Evolutionary conservation across 23 tunicate species (phyloP), one percentile per base, ranked within the genome.

Genomic region (Pegea sp.): DNA sequence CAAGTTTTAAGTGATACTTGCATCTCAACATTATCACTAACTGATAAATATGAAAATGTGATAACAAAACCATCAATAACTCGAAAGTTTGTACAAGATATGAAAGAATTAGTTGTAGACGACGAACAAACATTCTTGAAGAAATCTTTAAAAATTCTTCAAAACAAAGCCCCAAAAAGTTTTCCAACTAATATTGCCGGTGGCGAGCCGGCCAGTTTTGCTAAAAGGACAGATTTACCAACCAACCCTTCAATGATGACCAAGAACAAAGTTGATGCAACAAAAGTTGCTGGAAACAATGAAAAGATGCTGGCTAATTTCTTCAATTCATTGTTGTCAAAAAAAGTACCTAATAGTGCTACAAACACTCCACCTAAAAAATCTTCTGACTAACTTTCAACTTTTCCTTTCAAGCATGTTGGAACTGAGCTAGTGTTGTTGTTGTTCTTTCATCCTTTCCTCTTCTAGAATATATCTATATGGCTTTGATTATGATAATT

Each of bases 221-320:
- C n/a, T n/a, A n/a, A n/a, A n/a, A n/a, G n/a, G n/a, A n/a, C n/a
- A n/a, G n/a, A n/a, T n/a, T n/a, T n/a, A n/a, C n/a, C n/a, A n/a
- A n/a, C n/a, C n/a, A n/a, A n/a, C n/a, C n/a, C n/a, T n/a, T n/a
- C n/a, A n/a, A n/a, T n/a, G n/a, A n/a, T n/a, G n/a, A n/a, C n/a
- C n/a, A n/a, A n/a, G n/a, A n/a, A n/a, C 0, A 66, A 75, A 44
- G 33, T 58, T 1, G 78, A 80, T 56, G 58, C 59, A 8, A 55
- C 30, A 8, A 72, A 72, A 51, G 58, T 44, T 28, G 62, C 73
- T 44, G 68, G 65, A 21, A 64, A 61, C 43, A 90, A 77, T 61
- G 99, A 91, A 44, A 51, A 76, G 34, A 88, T 91, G 93, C 38
- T 91, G 64, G 99, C 99, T 4, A 84, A 81, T 42, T 91, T 91